These are phyloP conservation scores for Amphibalanus amphitrite DNA, from an alignment of 1,140 invertebrate genomes.

Conservation along the genomic window DNA sequence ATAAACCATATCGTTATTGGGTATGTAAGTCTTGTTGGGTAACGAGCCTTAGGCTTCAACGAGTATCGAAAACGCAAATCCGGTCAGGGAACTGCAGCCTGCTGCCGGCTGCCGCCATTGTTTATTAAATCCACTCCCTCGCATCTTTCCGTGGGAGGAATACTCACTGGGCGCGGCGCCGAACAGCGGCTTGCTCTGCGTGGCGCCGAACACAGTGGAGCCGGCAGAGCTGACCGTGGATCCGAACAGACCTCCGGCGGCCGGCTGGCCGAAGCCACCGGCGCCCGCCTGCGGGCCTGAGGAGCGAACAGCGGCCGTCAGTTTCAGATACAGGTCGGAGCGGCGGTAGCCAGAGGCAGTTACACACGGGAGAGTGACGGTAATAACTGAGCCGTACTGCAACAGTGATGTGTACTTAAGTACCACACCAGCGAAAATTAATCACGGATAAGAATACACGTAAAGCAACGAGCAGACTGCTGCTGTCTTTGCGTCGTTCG, in stretches of 20 bases:
- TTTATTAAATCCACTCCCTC: no score
- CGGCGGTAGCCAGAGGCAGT: background rate
- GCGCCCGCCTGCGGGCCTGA: background rate
- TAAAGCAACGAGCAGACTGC: no score
- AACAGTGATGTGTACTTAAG: background rate
- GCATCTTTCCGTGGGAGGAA: no score
- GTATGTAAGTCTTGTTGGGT: no score
- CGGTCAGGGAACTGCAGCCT: no score
- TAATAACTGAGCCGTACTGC: no score
- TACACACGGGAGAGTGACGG: background rate
- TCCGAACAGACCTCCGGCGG: constrained; percentile 8
- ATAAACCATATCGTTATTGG: no score
- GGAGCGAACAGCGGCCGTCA: background rate
- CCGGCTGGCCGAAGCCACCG: constrained; percentile 1
- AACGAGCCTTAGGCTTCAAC: no score
- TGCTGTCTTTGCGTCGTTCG: no score
- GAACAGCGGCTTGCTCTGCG: constrained; percentile 13
- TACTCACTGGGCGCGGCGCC: constrained; percentile 6
- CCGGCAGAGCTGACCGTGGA: background rate
- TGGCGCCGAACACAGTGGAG: constrained; percentile 8
- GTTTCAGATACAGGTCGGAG: background rate
- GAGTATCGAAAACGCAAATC: no score
- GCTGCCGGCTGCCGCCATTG: no score
- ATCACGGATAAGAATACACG: no score
- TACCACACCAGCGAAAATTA: background rate